These are phyloP conservation scores for Aptenodytes patagonicus DNA, from an alignment of 2,113 vertebrate species.

Conservation along the genomic window DNA sequence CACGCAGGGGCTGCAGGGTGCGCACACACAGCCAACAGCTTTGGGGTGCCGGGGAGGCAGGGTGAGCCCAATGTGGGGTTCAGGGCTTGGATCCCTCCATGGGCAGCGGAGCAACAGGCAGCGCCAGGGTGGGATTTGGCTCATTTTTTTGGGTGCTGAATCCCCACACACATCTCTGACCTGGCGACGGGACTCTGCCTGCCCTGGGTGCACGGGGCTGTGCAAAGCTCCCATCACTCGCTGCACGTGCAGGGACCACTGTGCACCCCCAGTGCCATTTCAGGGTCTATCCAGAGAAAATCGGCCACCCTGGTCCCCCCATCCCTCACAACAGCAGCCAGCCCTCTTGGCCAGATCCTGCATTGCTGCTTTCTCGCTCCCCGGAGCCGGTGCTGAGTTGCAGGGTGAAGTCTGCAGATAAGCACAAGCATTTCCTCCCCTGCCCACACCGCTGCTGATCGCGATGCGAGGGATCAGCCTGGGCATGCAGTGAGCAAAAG, in stretches of 20 bases:
- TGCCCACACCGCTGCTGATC: accelerated
- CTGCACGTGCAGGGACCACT: accelerated
- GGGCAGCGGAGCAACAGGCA: not conserved
- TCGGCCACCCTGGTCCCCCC: too few relatives aligned
- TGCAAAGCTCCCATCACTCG: accelerated
- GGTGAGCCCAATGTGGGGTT: not conserved
- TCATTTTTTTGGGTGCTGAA: not conserved
- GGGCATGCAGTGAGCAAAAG: accelerated
- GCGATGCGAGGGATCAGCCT: not conserved
- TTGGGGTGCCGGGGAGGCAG: not conserved
- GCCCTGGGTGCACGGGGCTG: accelerated
- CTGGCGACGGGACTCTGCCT: not conserved
- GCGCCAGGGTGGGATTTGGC: not conserved
- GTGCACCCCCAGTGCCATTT: not conserved
- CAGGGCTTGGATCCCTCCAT: accelerated
- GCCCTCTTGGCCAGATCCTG: not conserved
- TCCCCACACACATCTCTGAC: accelerated
- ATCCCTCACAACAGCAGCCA: too few relatives aligned
- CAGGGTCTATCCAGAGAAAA: not conserved
- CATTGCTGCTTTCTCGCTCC: not conserved
- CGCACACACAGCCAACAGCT: accelerated
- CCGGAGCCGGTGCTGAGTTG: not conserved
- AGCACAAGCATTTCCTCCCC: not conserved
- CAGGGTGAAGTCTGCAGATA: not conserved
- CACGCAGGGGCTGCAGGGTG: accelerated